Conservation (phyloP, 2,888 invertebrate genomes). For the Sussaba pulchella region DNA sequence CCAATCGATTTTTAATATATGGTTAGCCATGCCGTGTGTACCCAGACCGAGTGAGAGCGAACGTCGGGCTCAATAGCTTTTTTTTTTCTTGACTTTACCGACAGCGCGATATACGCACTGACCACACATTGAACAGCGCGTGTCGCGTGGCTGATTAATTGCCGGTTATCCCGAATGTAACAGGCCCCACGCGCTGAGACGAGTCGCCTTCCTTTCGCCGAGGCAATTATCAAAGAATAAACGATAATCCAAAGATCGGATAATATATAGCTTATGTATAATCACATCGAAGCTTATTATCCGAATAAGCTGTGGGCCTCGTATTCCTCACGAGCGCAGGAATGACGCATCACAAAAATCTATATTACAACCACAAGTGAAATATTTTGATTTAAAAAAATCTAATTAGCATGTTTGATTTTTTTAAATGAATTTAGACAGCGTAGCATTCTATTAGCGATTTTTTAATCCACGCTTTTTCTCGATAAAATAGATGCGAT, state of each 20-base stretch:
- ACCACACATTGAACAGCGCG: slow-evolving; percentile 14
- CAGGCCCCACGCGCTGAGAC: slow-evolving; percentile 21
- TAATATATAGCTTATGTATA: background rate
- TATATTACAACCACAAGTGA: background rate
- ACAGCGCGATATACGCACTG: slow-evolving; percentile 2
- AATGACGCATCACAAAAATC: background rate
- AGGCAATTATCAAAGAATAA: slow-evolving; percentile 31
- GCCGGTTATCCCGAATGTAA: slow-evolving; percentile 43
- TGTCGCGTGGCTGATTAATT: slow-evolving; percentile 52
- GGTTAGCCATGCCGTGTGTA: slow-evolving; percentile 17
- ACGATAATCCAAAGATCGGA: slow-evolving; percentile 19
- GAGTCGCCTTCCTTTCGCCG: slow-evolving; percentile 30
- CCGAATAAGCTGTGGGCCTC: slow-evolving; percentile 3
- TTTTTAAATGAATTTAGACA: no score
- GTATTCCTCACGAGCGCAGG: background rate
- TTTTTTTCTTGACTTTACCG: slow-evolving; percentile 9
- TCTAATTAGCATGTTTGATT: no score
- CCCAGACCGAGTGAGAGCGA: slow-evolving; percentile 22
- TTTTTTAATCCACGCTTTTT: no score
- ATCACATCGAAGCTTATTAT: slow-evolving; percentile 6
- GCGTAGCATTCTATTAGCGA: no score
- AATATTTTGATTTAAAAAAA: no score
- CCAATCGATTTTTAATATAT: slow-evolving; percentile 57
- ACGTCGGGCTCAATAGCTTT: slow-evolving; percentile 18
- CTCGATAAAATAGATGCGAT: no score